phyloP scores from a whole-genome alignment of 2,797 vertebrate species.

The Picus viridis region DNA sequence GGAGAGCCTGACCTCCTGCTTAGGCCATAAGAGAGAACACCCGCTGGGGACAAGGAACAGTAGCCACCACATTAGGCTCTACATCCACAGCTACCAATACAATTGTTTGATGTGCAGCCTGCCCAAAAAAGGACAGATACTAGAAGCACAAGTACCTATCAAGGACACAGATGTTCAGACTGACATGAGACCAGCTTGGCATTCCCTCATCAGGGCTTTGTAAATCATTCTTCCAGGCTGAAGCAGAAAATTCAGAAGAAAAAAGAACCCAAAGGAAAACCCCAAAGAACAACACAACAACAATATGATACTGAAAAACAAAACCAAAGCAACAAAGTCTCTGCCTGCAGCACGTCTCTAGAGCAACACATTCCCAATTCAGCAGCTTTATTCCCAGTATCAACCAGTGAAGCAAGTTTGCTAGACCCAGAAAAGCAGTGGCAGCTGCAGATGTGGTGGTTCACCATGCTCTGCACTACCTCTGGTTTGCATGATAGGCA shows the following conservation, averaged over 20 bases:
- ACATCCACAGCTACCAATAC: not conserved
- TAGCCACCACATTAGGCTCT: not conserved
- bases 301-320: fast-evolving
- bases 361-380: not conserved
- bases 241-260: not conserved
- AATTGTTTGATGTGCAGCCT: not conserved
- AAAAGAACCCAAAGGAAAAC: no score
- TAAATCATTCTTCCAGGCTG: not conserved
- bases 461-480: no score
- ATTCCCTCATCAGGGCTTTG: not conserved
- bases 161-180: not conserved
- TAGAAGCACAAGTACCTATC: not conserved
- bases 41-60: not conserved
- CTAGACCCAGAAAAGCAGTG: not conserved
- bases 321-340: not conserved
- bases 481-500: not conserved
- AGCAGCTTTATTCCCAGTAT: not conserved
- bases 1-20: not conserved
- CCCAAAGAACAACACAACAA: no score
- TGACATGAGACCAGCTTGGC: not conserved
- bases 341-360: not conserved
- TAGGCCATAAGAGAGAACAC: not conserved
- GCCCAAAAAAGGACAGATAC: not conserved
- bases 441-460: not conserved
- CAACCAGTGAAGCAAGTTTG: not conserved